Percentiles rank a stretch among this genome's conserved stretches.
Conservation (phyloP, 2,888 invertebrate species). For the Lucinisca nassula region DNA sequence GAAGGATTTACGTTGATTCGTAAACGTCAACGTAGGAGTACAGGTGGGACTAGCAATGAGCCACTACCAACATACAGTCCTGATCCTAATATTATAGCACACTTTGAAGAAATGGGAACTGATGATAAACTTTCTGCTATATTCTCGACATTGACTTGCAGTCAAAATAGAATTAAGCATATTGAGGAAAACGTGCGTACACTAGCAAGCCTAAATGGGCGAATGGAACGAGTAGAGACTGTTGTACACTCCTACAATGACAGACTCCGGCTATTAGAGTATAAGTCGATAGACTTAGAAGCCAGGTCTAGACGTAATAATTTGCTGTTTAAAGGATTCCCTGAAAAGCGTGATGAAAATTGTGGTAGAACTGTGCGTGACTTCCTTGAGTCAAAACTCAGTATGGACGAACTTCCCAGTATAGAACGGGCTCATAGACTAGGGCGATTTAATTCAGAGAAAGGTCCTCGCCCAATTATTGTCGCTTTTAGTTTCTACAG, state of each 20-base stretch:
- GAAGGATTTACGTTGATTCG: not conserved
- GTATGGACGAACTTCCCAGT: conserved; percentile 7
- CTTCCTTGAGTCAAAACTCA: conserved; percentile 1
- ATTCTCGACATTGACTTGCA: not conserved
- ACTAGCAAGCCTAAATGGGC: not conserved
- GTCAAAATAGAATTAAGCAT: not conserved
- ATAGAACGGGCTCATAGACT: too few species aligned
- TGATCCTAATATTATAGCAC: not conserved
- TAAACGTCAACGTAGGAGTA: not conserved
- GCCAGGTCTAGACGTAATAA: conserved; percentile 29
- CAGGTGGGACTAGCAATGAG: not conserved
- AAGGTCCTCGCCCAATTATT: too few species aligned
- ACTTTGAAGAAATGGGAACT: not conserved
- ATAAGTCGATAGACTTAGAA: conserved; percentile 32
- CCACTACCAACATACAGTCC: not conserved
- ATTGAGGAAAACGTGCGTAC: not conserved
- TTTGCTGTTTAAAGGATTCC: conserved; percentile 11
- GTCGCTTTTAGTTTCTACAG: too few species aligned
- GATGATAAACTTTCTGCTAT: not conserved
- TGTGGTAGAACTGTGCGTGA: not conserved
- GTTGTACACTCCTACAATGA: not conserved
- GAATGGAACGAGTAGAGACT: not conserved
- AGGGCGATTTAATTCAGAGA: too few species aligned
- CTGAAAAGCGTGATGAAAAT: conserved; percentile 20
- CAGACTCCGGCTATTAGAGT: conserved; percentile 5